Evolutionary conservation across 2,888 invertebrate species (phyloP).

Genomic region (Aspidapion aeneum): DNA sequence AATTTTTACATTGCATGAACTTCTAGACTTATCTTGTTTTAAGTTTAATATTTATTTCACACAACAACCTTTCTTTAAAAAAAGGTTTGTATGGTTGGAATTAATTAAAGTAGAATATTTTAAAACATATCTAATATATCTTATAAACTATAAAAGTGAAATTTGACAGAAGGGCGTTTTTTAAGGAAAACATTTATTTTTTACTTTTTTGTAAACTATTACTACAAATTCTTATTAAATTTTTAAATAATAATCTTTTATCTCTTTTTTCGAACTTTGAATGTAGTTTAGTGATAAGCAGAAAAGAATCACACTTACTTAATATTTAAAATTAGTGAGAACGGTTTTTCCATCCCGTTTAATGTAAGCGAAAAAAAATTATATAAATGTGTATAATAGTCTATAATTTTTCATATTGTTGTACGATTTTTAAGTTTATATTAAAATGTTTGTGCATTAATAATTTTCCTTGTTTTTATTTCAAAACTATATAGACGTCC

Average conservation of each 20-base stretch:
- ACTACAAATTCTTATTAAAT: background rate
- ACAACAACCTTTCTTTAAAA: too few species aligned
- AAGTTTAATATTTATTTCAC: too few species aligned
- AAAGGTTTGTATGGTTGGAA: too few species aligned
- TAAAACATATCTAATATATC: too few species aligned
- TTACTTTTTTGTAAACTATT: too few species aligned
- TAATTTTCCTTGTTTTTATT: slow-evolving; percentile 27
- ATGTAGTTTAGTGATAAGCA: background rate
- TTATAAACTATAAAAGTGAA: too few species aligned
- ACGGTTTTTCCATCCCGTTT: slow-evolving; percentile 67
- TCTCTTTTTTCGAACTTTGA: background rate
- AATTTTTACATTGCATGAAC: too few species aligned
- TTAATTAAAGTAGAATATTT: too few species aligned
- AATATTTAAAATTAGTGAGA: slow-evolving; percentile 54
- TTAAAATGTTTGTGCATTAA: slow-evolving; percentile 82
- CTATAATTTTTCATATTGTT: slow-evolving; percentile 86
- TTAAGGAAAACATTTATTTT: too few species aligned
- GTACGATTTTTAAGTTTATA: slow-evolving; percentile 85
- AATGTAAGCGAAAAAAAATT: slow-evolving; percentile 44
- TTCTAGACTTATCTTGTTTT: too few species aligned
- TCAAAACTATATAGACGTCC: background rate
- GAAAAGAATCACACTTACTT: slow-evolving; percentile 34
- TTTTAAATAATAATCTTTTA: background rate
- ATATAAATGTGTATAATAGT: slow-evolving; percentile 61
- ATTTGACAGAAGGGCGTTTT: too few species aligned